Percentiles rank a stretch among this genome's conserved stretches.
phyloP scores from a whole-genome alignment of 2,888 invertebrate species.

The Hypselothyrea guttata region DNA sequence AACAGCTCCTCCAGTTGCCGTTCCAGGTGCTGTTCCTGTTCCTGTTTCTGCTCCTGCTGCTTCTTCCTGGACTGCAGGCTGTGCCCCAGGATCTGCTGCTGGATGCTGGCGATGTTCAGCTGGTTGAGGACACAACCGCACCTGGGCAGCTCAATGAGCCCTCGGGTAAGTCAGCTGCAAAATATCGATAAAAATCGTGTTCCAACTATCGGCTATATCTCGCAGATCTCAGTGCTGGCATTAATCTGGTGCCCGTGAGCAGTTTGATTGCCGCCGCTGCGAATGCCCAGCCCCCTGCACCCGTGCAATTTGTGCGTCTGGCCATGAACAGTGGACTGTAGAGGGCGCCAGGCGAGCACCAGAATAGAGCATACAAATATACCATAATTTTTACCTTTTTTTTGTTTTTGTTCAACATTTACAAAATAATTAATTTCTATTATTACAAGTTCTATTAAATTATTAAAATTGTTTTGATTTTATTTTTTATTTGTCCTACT shows the following conservation, averaged over 20 bases:
- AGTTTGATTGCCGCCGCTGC: slow-evolving; percentile 71
- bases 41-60: slow-evolving; percentile 13
- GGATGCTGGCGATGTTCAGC: slow-evolving; percentile 14
- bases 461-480: neutral
- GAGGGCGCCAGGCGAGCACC: slow-evolving; percentile 17
- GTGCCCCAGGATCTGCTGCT: slow-evolving; percentile 54
- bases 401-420: neutral
- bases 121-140: slow-evolving; percentile 23
- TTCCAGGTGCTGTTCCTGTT: slow-evolving; percentile 11
- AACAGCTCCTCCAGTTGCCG: slow-evolving; percentile 14
- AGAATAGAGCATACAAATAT: neutral
- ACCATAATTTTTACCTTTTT: slow-evolving; percentile 14
- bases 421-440: neutral
- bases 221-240: slow-evolving; percentile 61
- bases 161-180: slow-evolving; percentile 45
- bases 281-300: slow-evolving; percentile 62
- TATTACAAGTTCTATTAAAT: neutral
- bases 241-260: slow-evolving; percentile 61
- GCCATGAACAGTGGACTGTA: slow-evolving; percentile 75
- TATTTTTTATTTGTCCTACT: no score
- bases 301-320: slow-evolving; percentile 60
- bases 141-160: slow-evolving; percentile 47
- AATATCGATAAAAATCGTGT: no score
- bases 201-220: no score
- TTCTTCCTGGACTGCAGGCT: slow-evolving; percentile 29